Evolutionary conservation across 2,888 invertebrate genomes (phyloP).

Genomic region (Ischnus inquisitorius): DNA sequence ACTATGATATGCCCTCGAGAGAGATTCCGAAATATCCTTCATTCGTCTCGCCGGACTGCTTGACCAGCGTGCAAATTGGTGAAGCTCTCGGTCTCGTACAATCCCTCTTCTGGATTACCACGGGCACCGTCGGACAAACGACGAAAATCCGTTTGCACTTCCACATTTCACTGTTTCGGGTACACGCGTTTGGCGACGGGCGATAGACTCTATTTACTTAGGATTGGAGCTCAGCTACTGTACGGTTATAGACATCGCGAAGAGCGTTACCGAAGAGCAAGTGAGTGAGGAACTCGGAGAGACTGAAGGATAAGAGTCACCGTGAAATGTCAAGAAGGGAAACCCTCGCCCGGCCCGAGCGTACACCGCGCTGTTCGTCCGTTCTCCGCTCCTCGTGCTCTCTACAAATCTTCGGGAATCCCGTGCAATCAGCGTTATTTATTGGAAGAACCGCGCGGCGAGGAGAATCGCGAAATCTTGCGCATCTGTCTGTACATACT

Average conservation of each 20-base stretch:
- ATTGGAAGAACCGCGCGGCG: conserved; percentile 64
- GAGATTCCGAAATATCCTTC: conserved; percentile 21
- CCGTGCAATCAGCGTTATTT: conserved; percentile 72
- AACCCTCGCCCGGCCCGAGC: conserved; percentile 25
- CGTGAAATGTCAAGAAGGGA: conserved; percentile 67
- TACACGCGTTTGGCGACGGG: conserved; percentile 33
- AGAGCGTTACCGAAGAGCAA: conserved; percentile 25
- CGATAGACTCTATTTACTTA: conserved; percentile 57
- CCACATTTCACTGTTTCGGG: conserved; percentile 47
- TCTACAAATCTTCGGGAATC: conserved; percentile 68
- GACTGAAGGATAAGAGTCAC: conserved; percentile 46
- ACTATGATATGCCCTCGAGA: neutral
- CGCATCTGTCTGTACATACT: conserved; percentile 45
- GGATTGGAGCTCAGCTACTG: conserved; percentile 36
- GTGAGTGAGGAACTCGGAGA: conserved; percentile 44
- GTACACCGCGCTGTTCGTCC: neutral
- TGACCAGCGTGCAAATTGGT: conserved; percentile 60
- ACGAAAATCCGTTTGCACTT: conserved; percentile 54
- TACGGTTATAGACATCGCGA: neutral
- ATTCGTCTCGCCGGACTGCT: conserved; percentile 14
- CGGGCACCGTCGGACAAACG: conserved; percentile 31
- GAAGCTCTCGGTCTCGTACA: conserved; percentile 31
- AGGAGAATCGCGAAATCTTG: conserved; percentile 49
- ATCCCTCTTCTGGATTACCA: conserved; percentile 16
- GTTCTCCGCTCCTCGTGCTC: conserved; percentile 16